A percentile compares a stretch with the other conserved stretches of the same genome.
These are phyloP conservation scores for Umimayanthus chanpuru DNA, from an alignment of 92 coral and sea anemone genomes.

Conservation along the genomic window DNA sequence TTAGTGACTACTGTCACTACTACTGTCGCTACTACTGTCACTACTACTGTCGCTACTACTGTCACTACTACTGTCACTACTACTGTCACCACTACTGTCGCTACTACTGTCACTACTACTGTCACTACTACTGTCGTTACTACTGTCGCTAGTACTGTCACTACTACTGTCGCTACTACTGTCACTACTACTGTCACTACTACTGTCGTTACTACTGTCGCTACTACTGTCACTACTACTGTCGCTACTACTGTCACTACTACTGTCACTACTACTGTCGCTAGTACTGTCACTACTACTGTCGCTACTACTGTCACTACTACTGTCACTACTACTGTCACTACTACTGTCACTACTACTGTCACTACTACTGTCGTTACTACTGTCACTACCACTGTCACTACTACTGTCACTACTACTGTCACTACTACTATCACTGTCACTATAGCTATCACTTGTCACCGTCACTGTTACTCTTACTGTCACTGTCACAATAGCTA, in stretches of 20 bases:
- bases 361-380: neutral
- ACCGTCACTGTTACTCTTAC: too few relatives aligned
- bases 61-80: too few relatives aligned
- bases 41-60: too few relatives aligned
- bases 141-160: neutral
- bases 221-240: neutral
- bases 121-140: neutral
- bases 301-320: neutral
- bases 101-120: neutral
- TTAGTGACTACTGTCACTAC: neutral
- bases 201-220: too few relatives aligned
- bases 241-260: neutral
- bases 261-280: neutral
- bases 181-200: neutral
- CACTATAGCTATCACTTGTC: too few relatives aligned
- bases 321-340: neutral
- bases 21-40: too few relatives aligned
- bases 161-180: too few relatives aligned
- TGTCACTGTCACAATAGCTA: too few relatives aligned
- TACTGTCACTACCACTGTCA: neutral
- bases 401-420: neutral
- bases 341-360: too few relatives aligned
- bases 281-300: neutral
- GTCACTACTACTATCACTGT: too few relatives aligned
- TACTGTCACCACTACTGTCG: neutral